Evolutionary conservation across 2,888 invertebrate genomes (phyloP), one percentile per base, ranked within the genome.

Genomic region (Mamestra brassicae): DNA sequence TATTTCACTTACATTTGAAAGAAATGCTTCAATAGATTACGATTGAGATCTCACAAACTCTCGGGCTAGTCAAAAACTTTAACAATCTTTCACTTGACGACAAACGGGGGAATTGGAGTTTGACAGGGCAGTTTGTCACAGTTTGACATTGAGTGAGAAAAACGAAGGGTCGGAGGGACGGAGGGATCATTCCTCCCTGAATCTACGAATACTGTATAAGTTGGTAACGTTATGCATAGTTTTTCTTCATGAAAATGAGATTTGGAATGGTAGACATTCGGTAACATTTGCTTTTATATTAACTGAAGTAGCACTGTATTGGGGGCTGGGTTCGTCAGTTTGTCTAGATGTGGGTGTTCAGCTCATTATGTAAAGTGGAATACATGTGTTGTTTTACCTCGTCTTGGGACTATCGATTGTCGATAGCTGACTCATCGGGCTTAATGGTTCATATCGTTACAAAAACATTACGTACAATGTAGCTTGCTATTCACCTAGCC

Each of bases 41-140:
- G 17, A 60, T 55, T 60, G 42, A 57, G 54, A 60, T 64, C 11
- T 34, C n/a, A 17, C n/a, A 11, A 73, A 66, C 62, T 71, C 65
- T 2, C 57, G 36, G 42, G 15, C 26, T 17, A 67, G 45, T 60
- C 26, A 26, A 60, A 26, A 84, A 82, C 69, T 81, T 76, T 34
- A 38, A 38, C 80, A 80, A 80, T 72, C 45, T 60, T 71, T 84
- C 76, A 72, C 61, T 69, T n/a, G 81, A 42, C 6, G 45, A 84
- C 76, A 68, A 67, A 58, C 57, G 17, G 58, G 57, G 36, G 50
- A 62, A 45, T 66, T 69, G 62, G 63, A 58, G 57, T 72, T 80
- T 76, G 76, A 42, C 54, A 47, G 61, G 62, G 76, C 81, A 72
- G 66, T 76, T 76, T 72, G 69, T 80, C 71, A 70, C 81, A 64